Conservation (phyloP, 1,140 invertebrate genomes). For the Diabrotica undecimpunctata region DNA sequence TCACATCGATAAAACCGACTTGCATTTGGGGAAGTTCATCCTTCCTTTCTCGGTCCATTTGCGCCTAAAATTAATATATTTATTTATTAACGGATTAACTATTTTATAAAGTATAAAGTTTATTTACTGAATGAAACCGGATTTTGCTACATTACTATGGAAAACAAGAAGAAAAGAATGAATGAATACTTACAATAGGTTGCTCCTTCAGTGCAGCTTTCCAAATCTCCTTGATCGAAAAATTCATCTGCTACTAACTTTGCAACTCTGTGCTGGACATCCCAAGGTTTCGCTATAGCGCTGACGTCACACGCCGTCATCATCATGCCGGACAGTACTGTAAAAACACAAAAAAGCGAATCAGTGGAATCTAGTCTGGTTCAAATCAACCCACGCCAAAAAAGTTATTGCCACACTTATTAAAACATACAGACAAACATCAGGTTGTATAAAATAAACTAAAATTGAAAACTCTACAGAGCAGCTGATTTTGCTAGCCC, state of each 20-base stretch:
- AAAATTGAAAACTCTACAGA: too few relatives aligned
- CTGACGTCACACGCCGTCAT: slow-evolving; percentile 98
- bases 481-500: too few relatives aligned
- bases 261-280: slow-evolving; percentile 89
- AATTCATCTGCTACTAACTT: slow-evolving; percentile 94
- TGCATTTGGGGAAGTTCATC: slow-evolving; percentile 97
- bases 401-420: too few relatives aligned
- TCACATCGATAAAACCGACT: slow-evolving; percentile 94
- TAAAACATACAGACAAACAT: too few relatives aligned
- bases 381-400: too few relatives aligned
- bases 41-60: slow-evolving; percentile 86
- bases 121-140: too few relatives aligned
- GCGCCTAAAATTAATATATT: slow-evolving; percentile 53
- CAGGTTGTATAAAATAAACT: too few relatives aligned
- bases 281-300: slow-evolving; percentile 96
- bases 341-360: slow-evolving; percentile 28
- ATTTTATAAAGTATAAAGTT: too few relatives aligned
- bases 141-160: too few relatives aligned
- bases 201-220: slow-evolving; percentile 92
- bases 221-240: slow-evolving; percentile 95
- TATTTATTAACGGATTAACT: too few relatives aligned
- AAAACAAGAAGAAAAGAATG: too few relatives aligned
- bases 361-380: too few relatives aligned
- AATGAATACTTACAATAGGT: slow-evolving; percentile 66
- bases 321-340: slow-evolving; percentile 93